A percentile compares a stretch with the other conserved stretches of the same genome.
Evolutionary conservation across 2,113 vertebrate genomes (phyloP).

Genomic region (Anser cygnoides): DNA sequence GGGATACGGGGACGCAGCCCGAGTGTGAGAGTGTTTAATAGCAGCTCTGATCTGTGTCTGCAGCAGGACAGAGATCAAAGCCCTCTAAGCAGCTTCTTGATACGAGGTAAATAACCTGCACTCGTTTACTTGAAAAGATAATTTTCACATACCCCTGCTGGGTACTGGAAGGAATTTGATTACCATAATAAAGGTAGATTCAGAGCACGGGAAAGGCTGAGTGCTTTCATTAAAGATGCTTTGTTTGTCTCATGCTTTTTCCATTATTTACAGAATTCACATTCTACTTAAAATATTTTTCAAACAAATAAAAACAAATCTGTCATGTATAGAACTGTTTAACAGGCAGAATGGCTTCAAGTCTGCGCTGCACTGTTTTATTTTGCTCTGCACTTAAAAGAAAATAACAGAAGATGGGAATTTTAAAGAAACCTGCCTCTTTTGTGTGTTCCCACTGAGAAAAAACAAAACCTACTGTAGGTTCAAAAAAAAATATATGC

Average conservation of each 20-base stretch:
- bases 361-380: background rate
- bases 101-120: constrained; percentile 24
- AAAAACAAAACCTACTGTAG: background rate
- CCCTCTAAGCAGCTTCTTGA: background rate
- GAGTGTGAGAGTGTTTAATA: background rate
- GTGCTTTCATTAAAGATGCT: background rate
- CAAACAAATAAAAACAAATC: constrained; percentile 10
- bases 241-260: background rate
- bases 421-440: background rate
- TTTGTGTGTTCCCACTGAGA: background rate
- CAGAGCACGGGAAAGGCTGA: background rate
- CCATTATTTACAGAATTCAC: background rate
- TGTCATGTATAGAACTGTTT: background rate
- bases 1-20: background rate
- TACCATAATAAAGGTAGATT: constrained; percentile 52
- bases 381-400: background rate
- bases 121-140: constrained; percentile 35
- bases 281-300: background rate
- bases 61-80: constrained; percentile 2
- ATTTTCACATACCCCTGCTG: constrained; percentile 6
- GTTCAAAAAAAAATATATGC: background rate
- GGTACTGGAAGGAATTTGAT: constrained; percentile 22
- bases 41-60: background rate
- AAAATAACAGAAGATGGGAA: background rate
- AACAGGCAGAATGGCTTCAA: background rate